Evolutionary conservation across 2,113 vertebrate genomes (phyloP).

Genomic region (Echinops telfairi): DNA sequence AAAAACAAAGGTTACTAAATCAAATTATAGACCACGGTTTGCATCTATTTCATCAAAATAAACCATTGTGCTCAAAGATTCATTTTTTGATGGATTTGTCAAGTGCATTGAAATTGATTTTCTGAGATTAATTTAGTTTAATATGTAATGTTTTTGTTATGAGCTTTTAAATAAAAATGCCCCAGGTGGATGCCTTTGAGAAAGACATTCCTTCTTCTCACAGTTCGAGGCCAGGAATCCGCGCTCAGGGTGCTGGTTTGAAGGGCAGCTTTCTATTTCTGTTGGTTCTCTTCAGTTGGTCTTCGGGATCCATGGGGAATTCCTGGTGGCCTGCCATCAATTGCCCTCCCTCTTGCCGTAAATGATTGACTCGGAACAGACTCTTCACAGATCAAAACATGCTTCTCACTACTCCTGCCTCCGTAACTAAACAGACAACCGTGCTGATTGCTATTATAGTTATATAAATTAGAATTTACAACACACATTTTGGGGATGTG

Average conservation of each 20-base stretch:
- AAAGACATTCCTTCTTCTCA: background rate
- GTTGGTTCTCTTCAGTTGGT: background rate
- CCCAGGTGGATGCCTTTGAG: too few species aligned
- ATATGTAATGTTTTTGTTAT: background rate
- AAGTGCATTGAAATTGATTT: background rate
- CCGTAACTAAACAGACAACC: background rate
- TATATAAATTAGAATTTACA: background rate
- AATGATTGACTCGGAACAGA: too few species aligned
- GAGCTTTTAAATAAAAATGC: background rate
- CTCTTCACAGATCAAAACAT: too few species aligned
- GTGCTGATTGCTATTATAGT: background rate
- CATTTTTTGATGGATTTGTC: constrained; percentile 24
- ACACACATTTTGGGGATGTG: background rate
- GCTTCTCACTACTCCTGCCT: background rate
- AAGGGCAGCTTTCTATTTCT: background rate
- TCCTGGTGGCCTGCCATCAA: background rate
- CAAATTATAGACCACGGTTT: constrained; percentile 29
- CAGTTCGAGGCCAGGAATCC: background rate
- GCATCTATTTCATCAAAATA: background rate
- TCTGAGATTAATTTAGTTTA: background rate
- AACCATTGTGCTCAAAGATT: background rate
- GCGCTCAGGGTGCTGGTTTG: background rate
- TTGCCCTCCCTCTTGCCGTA: background rate
- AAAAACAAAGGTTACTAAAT: background rate
- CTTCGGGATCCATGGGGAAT: background rate